These are phyloP conservation scores for Potamarius usumacintae DNA, from an alignment of 2,113 vertebrate species.

Conservation along the genomic window DNA sequence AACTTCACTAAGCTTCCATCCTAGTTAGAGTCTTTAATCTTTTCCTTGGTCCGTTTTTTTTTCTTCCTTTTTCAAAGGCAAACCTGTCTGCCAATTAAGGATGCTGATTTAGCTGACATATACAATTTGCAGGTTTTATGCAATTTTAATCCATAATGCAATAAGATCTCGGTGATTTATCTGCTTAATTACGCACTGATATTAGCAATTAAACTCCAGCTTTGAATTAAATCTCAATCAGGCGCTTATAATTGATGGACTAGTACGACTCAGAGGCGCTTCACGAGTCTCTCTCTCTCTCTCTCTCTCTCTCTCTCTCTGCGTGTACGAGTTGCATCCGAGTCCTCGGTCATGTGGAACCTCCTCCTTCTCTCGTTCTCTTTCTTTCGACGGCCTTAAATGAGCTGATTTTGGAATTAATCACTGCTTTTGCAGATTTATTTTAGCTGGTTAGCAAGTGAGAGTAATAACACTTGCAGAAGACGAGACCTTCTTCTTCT, in stretches of 20 bases:
- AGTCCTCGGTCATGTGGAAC: conserved; percentile 28
- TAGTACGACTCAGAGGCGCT: conserved; percentile 68
- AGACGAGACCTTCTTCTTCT: background rate
- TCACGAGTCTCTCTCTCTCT: conserved; percentile 67
- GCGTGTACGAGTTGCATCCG: conserved; percentile 6
- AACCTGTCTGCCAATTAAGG: conserved; percentile 71
- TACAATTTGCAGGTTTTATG: conserved; percentile 74
- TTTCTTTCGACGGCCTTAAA: background rate
- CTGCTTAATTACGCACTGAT: conserved; percentile 79
- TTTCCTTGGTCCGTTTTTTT: background rate
- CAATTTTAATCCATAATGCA: conserved; percentile 79
- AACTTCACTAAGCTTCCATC: conserved; percentile 59
- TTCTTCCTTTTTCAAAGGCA: conserved; percentile 54
- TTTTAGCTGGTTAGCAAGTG: background rate
- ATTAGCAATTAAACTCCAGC: conserved; percentile 80
- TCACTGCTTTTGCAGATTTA: background rate
- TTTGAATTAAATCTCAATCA: conserved; percentile 81
- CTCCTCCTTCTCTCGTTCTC: conserved; percentile 8
- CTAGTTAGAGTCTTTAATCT: conserved; percentile 2
- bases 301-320: conserved; percentile 50
- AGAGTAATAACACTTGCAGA: background rate
- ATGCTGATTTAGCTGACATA: conserved; percentile 74
- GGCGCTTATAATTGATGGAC: conserved; percentile 76
- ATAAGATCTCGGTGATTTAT: conserved; percentile 81
- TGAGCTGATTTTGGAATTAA: background rate